Conservation (phyloP, 1,140 invertebrate genomes). For the Schlechtendalia chinensis region DNA sequence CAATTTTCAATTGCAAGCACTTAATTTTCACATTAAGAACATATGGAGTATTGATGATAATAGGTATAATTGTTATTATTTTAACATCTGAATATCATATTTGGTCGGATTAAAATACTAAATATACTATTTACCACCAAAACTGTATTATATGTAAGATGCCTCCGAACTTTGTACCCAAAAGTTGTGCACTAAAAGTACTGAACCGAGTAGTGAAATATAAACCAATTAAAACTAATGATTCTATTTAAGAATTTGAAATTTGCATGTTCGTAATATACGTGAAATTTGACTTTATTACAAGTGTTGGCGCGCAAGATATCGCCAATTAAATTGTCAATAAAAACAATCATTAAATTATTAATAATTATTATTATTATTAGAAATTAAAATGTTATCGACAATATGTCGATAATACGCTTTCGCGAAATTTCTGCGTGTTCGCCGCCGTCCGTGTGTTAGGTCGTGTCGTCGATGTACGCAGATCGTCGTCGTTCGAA, state of each 20-base stretch:
- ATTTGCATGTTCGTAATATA: not conserved
- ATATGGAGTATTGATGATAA: not conserved
- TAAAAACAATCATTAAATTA: no score
- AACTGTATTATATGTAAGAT: not conserved
- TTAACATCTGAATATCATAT: slow-evolving; percentile 2
- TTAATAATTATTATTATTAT: no score
- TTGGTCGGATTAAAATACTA: not conserved
- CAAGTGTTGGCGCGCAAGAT: no score
- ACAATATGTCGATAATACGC: no score
- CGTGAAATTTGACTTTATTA: not conserved
- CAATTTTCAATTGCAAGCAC: not conserved
- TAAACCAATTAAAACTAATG: slow-evolving; percentile 19
- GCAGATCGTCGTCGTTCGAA: no score
- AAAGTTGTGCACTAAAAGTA: not conserved
- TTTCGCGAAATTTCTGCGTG: no score
- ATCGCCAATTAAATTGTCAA: no score
- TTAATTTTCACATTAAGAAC: not conserved
- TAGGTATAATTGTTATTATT: not conserved
- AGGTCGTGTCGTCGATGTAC: no score
- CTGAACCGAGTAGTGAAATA: not conserved
- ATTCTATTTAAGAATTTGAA: not conserved
- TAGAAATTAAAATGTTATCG: no score
- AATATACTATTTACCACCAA: no score
- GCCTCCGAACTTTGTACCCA: not conserved
- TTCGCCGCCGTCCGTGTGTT: no score